Conservation (phyloP, 2,113 vertebrate genomes). For the Ifrita kowaldi region DNA sequence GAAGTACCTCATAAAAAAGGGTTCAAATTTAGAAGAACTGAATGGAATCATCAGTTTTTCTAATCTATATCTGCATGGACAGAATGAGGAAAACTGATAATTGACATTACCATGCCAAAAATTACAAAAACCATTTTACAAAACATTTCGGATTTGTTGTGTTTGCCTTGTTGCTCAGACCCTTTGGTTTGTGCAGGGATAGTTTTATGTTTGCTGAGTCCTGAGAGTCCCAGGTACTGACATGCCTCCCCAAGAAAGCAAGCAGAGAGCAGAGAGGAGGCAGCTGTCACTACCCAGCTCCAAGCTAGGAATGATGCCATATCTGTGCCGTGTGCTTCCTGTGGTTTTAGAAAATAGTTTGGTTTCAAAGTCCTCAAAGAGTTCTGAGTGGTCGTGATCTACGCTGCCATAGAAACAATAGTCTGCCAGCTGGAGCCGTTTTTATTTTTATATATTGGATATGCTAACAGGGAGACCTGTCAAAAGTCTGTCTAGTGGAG, state of each 20-base stretch:
- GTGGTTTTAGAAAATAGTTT: neutral
- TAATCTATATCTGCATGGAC: neutral
- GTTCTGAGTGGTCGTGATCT: neutral
- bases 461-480: neutral
- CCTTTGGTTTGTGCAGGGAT: neutral
- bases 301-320: neutral
- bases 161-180: neutral
- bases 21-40: neutral
- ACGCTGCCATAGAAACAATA: neutral
- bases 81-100: neutral
- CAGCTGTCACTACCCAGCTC: neutral
- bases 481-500: neutral
- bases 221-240: neutral
- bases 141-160: neutral
- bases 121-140: neutral
- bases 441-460: slow-evolving; percentile 7
- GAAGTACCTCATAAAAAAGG: neutral
- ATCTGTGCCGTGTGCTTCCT: neutral
- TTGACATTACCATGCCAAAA: neutral
- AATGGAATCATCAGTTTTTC: neutral
- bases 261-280: neutral
- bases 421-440: neutral
- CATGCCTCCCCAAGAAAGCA: neutral
- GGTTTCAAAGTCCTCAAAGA: neutral
- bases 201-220: neutral